Evolutionary conservation across 2,888 invertebrate genomes (phyloP).

Genomic region (Callyntrura sp.): DNA sequence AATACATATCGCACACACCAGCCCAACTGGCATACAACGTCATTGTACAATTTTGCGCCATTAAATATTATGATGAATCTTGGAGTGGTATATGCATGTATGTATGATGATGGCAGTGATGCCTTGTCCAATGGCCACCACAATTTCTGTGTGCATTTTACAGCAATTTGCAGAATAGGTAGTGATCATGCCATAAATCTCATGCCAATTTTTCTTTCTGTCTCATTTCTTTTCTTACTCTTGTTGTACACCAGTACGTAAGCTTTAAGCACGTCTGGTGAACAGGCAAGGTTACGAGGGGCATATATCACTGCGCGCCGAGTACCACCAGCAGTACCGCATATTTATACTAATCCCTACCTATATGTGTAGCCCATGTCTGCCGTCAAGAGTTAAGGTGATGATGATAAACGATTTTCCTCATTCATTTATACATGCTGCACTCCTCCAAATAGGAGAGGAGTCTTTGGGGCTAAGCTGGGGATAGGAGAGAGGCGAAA

Average conservation of each 20-base stretch:
- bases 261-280: background rate
- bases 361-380: no score
- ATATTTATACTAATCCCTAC: no score
- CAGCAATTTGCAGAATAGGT: background rate
- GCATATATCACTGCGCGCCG: no score
- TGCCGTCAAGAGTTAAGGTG: slow-evolving; percentile 43
- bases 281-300: background rate
- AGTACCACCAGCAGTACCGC: no score
- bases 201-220: slow-evolving; percentile 16
- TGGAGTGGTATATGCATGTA: no score
- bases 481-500: no score
- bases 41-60: background rate
- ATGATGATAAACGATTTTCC: slow-evolving; percentile 40
- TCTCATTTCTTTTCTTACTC: slow-evolving; percentile 10
- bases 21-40: background rate
- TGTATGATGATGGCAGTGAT: no score
- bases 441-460: slow-evolving; percentile 50
- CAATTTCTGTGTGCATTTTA: slow-evolving; percentile 12
- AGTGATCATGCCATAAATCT: slow-evolving; percentile 49
- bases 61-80: slow-evolving; percentile 27
- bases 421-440: background rate
- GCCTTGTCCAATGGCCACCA: background rate
- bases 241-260: no score
- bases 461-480: background rate
- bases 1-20: background rate